These are phyloP conservation scores for Cryptotis parvus DNA, from an alignment of 2,113 vertebrate genomes.

Conservation along the genomic window DNA sequence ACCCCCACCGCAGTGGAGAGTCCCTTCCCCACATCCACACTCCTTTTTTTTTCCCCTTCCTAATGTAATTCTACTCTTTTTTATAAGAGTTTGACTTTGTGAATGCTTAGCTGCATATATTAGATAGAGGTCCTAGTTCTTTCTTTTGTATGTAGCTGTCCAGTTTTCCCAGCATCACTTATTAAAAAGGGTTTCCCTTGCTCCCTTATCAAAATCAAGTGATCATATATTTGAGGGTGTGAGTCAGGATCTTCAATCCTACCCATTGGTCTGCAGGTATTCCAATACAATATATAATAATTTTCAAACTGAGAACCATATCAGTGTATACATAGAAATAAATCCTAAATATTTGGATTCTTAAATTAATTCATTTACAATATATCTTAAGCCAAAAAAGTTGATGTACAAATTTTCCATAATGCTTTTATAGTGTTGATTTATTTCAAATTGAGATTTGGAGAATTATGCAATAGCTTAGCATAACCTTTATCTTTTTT, in stretches of 20 bases:
- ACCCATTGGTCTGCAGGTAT: too few species aligned
- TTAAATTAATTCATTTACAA: slow-evolving; percentile 27
- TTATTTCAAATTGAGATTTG: not conserved
- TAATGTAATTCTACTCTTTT: not conserved
- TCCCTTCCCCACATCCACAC: too few species aligned
- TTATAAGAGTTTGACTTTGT: not conserved
- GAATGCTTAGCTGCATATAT: not conserved
- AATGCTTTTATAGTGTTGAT: not conserved
- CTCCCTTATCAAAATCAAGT: too few species aligned
- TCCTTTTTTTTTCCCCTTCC: not conserved
- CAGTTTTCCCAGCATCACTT: too few species aligned
- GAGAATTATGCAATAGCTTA: slow-evolving; percentile 16
- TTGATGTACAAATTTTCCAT: not conserved
- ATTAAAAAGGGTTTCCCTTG: too few species aligned
- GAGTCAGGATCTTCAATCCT: too few species aligned
- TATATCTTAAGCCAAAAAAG: slow-evolving; percentile 3
- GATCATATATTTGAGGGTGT: too few species aligned
- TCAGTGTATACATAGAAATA: not conserved
- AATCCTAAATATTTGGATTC: not conserved
- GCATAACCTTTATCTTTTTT: not conserved
- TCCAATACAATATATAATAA: too few species aligned
- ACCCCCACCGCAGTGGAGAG: too few species aligned
- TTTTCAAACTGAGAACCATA: too few species aligned
- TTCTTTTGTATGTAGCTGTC: too few species aligned
- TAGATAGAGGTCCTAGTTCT: too few species aligned